Evolutionary conservation across 2,113 vertebrate genomes (phyloP), one percentile per base, ranked within the genome.

Genomic region (Setophaga coronata): DNA sequence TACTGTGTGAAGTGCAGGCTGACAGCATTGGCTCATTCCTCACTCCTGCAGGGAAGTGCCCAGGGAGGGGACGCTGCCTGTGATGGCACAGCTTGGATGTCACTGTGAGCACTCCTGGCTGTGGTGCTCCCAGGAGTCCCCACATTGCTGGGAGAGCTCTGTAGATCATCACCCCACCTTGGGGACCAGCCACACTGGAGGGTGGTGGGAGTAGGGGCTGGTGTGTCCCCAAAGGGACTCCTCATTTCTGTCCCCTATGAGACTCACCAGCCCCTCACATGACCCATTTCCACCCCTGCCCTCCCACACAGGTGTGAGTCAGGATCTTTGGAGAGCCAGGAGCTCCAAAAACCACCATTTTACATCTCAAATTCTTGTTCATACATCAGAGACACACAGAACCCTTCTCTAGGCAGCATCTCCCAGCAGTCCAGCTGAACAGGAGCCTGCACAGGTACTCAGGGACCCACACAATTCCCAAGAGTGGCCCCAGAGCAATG

Each of bases 231-330:
- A 9, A 14, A 53, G 24, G 1, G 18, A 2, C 15, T 20, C 47
- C 26, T 80, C 29, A 42, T 6, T 67, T 50, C 57, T 62, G 57
- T 11, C 34, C 74, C 47, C 34, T 5, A 6, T 1, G 11, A 70
- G 36, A 62, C 18, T 28, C 61, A 34, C 7, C 64, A 77, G 47
- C 64, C 45, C 36, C 66, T 54, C 34, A 3, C 21, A 18, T 0
- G 13, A 28, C 8, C 10, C 0, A 0, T 4, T 51, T 48, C 62
- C 61, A 42, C 8, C 20, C 28, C 34, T 50, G 57, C 42, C 48
- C 43, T 57, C 73, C 31, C n/a, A 12, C 81, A 53, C 15, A 9
- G 0, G 7, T 26, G 50, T 36, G 50, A 81, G 54, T 4, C 8
- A 18, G 34, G n/a, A 65, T 40, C 64, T 65, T 36, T 43, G 36